Percentiles rank a stretch among this genome's conserved stretches.
phyloP scores from a whole-genome alignment of 2,113 vertebrate genomes.

The Mus musculus region GRCm39 chr8:48062501-48063000 shows the following conservation, averaged over 20 bases:
- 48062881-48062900: neutral
- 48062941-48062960: neutral
- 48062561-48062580: neutral
- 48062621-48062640: too few relatives aligned
- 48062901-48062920: neutral
- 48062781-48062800: neutral
- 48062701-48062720: too few relatives aligned
- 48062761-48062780: too few relatives aligned
- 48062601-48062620: too few relatives aligned
- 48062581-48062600: too few relatives aligned
- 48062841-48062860: neutral
- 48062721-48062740: too few relatives aligned
- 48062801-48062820: neutral
- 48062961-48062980: neutral
- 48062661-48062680: too few relatives aligned
- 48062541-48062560: neutral
- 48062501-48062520: neutral
- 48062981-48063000: constrained; percentile 5
- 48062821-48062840: neutral
- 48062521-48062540: neutral
- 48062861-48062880: neutral
- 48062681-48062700: too few relatives aligned
- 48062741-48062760: too few relatives aligned
- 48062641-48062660: too few relatives aligned
- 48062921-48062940: neutral